Base-by-base conservation (phyloP, 30 jellyfish, hydroid and myxozoan genomes). In the Haliclystus octoradiatus region DNA sequence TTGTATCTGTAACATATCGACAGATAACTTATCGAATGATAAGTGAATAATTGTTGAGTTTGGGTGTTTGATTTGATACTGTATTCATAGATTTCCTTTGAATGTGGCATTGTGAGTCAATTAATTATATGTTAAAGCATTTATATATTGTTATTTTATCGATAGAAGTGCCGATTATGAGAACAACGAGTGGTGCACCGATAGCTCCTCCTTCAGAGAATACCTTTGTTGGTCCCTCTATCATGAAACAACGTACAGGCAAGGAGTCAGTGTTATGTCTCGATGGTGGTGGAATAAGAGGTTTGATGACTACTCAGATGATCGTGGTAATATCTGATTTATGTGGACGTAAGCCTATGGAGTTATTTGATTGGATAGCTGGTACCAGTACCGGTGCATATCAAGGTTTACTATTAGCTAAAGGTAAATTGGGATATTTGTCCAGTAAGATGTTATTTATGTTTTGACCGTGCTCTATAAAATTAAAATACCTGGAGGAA, bases 221-320 rank as follows among this genome's bases (percentile, higher is more conserved):
- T n/a, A 5, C 9, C n/a, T n/a, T n/a, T 19, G 19, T 19, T 9
- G 57, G 60, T 46, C 82, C 74, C 31, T 91, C 99, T 14, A 27
- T 91, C 33, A 40, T 82, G 63, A 82, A 83, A 50, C 65, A 52
- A 32, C 77, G 78, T 49, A 50, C 84, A 32, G 95, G 93, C 26
- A 77, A 91, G 49, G 95, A 82, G 68, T 92, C 95, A 15, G 88
- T 91, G 14, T 62, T 91, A 30, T 73, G 96, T 29, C 49, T 82
- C 74, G 99, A 91, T 62, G 99, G 99, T 34, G 99, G 99, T 4
- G 99, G 99, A 12, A 91, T 91, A 12, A 67, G 94, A 27, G 99
- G 99, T 29, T 64, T 91, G 70, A 81, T 91, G 22, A 82, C 82
- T 75, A 77, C 95, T 26, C 95, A 91, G 73, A 35, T 91, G 29